Evolutionary conservation across 2,888 invertebrate species (phyloP), one percentile per base, ranked within the genome.

Genomic region (Hydroisotoma schaefferi): DNA sequence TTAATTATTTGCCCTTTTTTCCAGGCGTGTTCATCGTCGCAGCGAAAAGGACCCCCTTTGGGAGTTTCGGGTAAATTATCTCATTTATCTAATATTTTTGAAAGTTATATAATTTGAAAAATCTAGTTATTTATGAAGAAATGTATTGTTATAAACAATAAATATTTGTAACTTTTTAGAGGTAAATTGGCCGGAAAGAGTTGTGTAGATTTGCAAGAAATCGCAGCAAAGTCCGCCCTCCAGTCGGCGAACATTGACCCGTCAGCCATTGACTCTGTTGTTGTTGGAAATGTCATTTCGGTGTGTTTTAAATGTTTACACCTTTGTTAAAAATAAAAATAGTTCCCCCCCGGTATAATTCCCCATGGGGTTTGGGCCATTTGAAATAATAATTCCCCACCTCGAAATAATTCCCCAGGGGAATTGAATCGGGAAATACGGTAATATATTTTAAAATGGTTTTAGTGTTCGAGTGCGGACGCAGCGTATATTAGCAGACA

Each of bases 401-500:
- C n/a, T n/a, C n/a, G n/a, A n/a, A n/a, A n/a, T n/a, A n/a, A n/a
- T n/a, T n/a, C n/a, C n/a, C n/a, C n/a, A n/a, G n/a, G n/a, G n/a
- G n/a, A n/a, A n/a, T n/a, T n/a, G n/a, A n/a, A n/a, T n/a, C n/a
- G n/a, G n/a, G 8, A 40, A 40, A 8, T 40, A 10, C 40, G 4
- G n/a, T 40, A 40, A 40, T 40, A 10, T 15, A 15, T 15, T 15
- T 40, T 40, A 10, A 15, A 23, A 25, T 44, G n/a, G 29, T 48
- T 54, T 8, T 25, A 90, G 87, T 80, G 80, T 10, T 81, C 89
- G 0, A 86, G 93, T 62, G 78, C 84, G 0, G 95, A 97, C 80
- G 93, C 93, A 27, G 84, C 83, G 68, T 91, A 89, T 76, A 79
- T 92, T 59, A 85, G 97, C 0, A 85, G 98, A 8, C 97, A 98